Evolutionary conservation across 2,797 vertebrate genomes (phyloP), one percentile per base, ranked within the genome.

Genomic region (Phoeniculus purpureus): DNA sequence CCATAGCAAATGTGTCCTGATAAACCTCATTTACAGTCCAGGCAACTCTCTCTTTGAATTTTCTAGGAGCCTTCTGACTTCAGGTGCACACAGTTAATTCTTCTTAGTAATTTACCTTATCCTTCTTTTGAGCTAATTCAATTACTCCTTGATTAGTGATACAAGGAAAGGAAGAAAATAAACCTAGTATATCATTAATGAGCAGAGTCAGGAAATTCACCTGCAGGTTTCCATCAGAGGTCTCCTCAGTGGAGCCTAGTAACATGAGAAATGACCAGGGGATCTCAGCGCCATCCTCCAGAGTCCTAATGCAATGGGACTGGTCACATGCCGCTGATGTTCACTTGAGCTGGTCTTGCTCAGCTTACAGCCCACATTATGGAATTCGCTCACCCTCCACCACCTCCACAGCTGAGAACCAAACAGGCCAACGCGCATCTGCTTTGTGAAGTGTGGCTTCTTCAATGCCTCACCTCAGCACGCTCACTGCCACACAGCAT

Each of bases 101-200:
- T 65, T 65, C 84, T 52, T 40, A 7, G 1, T 74, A 86, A 93
- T 90, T 92, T 71, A 80, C 90, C 90, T 82, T 71, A 51, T 9
- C 65, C 81, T 87, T 85, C 84, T 92, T 89, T 75, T 52, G 75
- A 93, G 55, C 50, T 94, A 95, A 89, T 89, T 94, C 76, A 93
- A 89, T 93, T 96, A 89, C 70, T 80, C 55, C 73, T 80, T 90
- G 59, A 85, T 94, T 87, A 95, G 79, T 5, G 31, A 81, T 31
- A 83, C 37, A 18, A 87, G 62, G 56, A 52, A 64, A 54, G 40
- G 48, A 82, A 91, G 78, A 88, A 85, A 94, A 92, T 73, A 86
- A 86, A 90, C 48, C 59, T 31, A 51, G 61, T 52, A 10, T 74
- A 84, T 61, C 60, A 71, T 47, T 34, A 76, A 76, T 1, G 1